phyloP scores from a whole-genome alignment of 2,888 invertebrate genomes.

The Trissolcus japonicus region DNA sequence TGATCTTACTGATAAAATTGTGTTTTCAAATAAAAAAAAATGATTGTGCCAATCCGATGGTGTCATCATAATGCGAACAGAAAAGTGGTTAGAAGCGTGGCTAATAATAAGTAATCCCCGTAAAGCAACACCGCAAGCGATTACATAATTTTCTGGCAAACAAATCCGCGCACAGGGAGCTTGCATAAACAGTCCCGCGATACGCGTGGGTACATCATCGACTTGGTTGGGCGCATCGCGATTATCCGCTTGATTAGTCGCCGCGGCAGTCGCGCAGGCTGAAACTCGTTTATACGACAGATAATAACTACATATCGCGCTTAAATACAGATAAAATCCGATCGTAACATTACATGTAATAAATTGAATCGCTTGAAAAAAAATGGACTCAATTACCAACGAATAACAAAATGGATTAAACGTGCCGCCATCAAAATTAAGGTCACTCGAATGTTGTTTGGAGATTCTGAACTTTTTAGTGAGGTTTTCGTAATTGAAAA shows the following conservation, averaged over 20 bases:
- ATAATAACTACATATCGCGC: conserved; percentile 59
- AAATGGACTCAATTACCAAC: conserved; percentile 46
- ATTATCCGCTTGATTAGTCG: conserved; percentile 62
- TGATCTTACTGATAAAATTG: too few species aligned
- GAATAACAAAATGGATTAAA: too few species aligned
- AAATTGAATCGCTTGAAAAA: conserved; percentile 48
- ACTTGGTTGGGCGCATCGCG: conserved; percentile 58
- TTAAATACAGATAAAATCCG: conserved; percentile 58
- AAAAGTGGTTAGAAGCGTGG: too few species aligned
- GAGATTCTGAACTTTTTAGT: too few species aligned
- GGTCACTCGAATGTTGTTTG: too few species aligned
- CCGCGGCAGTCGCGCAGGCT: conserved; percentile 54
- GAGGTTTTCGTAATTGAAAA: too few species aligned
- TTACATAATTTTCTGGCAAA: conserved; percentile 45
- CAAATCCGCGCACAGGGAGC: conserved; percentile 44
- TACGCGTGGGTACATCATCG: conserved; percentile 59
- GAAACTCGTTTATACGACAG: conserved; percentile 60
- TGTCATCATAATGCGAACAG: too few species aligned
- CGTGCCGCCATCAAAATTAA: too few species aligned
- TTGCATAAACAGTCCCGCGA: conserved; percentile 56
- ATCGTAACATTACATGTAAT: conserved; percentile 58
- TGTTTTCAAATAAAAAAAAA: too few species aligned
- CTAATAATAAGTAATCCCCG: too few species aligned
- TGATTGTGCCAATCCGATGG: too few species aligned
- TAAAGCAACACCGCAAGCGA: conserved; percentile 9